Conservation (phyloP, 2,113 vertebrate genomes). For the Hylia prasina region DNA sequence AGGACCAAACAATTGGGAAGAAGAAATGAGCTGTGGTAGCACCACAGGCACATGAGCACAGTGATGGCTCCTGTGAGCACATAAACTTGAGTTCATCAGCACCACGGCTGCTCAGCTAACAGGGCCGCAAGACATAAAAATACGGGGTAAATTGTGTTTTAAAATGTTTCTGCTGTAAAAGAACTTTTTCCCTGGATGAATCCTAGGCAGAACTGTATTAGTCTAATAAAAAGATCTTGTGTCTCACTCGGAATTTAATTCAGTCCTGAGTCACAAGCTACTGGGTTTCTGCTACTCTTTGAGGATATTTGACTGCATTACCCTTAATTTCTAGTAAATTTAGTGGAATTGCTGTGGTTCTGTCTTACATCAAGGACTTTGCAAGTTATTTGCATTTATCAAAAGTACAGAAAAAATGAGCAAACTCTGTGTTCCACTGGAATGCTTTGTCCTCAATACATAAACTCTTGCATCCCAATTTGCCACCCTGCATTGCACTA, state of each 20-base stretch:
- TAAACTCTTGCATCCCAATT: background rate
- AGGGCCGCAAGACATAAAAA: background rate
- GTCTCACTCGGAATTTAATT: background rate
- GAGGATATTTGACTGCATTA: background rate
- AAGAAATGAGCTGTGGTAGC: background rate
- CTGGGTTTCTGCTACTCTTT: background rate
- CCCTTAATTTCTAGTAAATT: background rate
- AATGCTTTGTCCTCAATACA: background rate
- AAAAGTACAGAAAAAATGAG: background rate
- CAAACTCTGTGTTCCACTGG: background rate
- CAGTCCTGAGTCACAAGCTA: background rate
- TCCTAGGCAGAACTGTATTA: background rate
- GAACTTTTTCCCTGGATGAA: background rate
- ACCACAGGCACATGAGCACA: background rate
- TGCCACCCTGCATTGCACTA: background rate
- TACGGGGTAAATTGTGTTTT: background rate
- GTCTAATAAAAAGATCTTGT: background rate
- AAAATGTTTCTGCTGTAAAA: background rate
- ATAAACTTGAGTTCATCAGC: background rate
- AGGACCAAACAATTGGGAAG: background rate
- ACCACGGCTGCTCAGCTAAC: background rate
- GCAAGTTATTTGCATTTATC: background rate
- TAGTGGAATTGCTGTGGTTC: background rate
- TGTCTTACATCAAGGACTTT: background rate
- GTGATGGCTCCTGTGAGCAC: accelerated